phyloP scores from a whole-genome alignment of 2,797 vertebrate genomes.

The Syncerus caffer region DNA sequence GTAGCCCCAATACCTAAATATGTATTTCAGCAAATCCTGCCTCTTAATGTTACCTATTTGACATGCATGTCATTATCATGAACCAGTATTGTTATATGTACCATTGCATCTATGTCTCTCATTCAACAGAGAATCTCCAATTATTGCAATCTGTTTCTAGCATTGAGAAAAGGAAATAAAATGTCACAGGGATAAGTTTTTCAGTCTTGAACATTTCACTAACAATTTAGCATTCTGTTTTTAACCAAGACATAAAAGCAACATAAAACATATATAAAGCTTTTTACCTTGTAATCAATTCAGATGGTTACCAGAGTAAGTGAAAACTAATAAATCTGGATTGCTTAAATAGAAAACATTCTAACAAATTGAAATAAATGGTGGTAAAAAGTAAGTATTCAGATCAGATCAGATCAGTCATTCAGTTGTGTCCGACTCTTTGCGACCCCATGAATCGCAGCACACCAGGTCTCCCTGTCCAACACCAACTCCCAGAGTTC shows the following conservation, averaged over 20 bases:
- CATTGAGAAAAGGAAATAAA: constrained; percentile 16
- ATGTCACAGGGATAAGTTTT: not conserved
- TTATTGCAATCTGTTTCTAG: not conserved
- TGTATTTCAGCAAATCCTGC: not conserved
- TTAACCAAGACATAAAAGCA: not conserved
- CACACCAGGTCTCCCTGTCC: no score
- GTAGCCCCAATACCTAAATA: not conserved
- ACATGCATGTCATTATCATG: not conserved
- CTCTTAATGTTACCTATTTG: not conserved
- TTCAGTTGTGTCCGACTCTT: no score
- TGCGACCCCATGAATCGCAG: no score
- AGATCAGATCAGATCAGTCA: not conserved
- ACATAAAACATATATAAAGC: not conserved
- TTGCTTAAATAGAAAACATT: not conserved
- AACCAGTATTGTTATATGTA: not conserved
- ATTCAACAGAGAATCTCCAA: not conserved
- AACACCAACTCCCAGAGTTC: no score
- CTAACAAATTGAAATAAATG: not conserved
- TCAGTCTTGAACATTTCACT: not conserved
- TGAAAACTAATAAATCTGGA: not conserved
- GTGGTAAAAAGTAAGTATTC: not conserved
- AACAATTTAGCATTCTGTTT: not conserved
- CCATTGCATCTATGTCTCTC: not conserved
- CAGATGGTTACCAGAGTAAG: not conserved
- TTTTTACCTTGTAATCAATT: not conserved